Base-by-base conservation (phyloP, 2,797 vertebrate species). In the Brotula barbata region DNA sequence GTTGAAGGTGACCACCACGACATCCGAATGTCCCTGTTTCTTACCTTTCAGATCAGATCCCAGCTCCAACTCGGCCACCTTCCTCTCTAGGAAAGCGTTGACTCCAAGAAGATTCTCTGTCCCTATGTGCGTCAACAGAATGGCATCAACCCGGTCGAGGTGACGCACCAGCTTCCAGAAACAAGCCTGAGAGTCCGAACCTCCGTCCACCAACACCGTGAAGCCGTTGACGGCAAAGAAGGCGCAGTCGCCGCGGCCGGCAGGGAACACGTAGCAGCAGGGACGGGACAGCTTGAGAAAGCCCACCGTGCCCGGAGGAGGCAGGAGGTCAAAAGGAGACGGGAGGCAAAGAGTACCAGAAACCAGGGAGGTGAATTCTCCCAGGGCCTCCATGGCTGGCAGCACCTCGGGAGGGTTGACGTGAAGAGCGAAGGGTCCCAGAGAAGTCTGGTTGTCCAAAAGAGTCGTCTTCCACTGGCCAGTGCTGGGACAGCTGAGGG, bases 151-250 rank as follows among this genome's bases (percentile, higher is more conserved):
- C 1, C 97, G 91, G 86, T 99, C 97, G 44, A 99, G 90, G 87
- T 99, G 96, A 16, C 97, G 83, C 34, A 99, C 94, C 82, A 99
- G 90, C 83, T 97, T 98, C 96, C 96, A 99, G 78, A 98, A 98
- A 75, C 93, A 95, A 0, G 97, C 95, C 20, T 92, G 94, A 25
- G 92, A 88, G 81, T 98, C 95, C 0, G 97, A 98, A 4, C 97
- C 97, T 0, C 97, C 96, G 0, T 98, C 94, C 36, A 98, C 89
- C 84, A 99, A 52, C 14, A 98, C 72, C 0, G 96, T 99, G 85
- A 98, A 99, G 2, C 96, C 97, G 0, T 94, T 97, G 9, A 99
- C 94, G 0, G 95, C 95, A 2, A 99, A 98, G 67, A 98, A 97
- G 51, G 96, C 95, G 0, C 94, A 94, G 45, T 98, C 96, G 0